Evolutionary conservation across 1,140 invertebrate species (phyloP), one percentile per base, ranked within the genome.

Genomic region (Megathymus violae): DNA sequence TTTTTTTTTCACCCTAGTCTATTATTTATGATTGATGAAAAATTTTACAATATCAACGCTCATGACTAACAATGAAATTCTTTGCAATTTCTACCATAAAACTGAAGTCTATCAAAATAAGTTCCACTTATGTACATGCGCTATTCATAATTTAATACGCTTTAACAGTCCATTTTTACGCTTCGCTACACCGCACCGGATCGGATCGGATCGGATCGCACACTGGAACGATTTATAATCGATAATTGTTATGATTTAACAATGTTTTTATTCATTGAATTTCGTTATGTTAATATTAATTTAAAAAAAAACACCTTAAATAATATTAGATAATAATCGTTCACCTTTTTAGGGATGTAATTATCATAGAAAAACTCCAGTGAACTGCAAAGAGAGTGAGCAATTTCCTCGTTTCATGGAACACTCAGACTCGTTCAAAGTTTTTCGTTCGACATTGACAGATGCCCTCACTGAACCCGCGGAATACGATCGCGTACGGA

Each of bases 141-240:
- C 27, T 31, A 31, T 31, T 31, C 27, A 31, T 7, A 31, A 31
- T 31, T 31, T 31, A 7, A 31, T 31, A 31, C 27, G 27, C 27
- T 31, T 31, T 31, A 31, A 31, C 1, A 31, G 4, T 22, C n/a
- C n/a, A 22, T 31, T 71, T 67, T 41, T 58, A 44, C 46, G 50
- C 44, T 61, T 64, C 69, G 50, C 22, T 62, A 50, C 56, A 62
- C 60, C 56, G 27, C 47, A 60, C 69, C n/a, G n/a, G n/a, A n/a
- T n/a, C 56, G 62, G 65, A 64, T 59, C 52, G 65, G 63, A 69
- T 59, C 2, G 19, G 19, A 22, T 22, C 19, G 19, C 27, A 9
- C 9, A 44, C 46, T 58, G 61, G 58, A 67, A 71, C 65, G 64
- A 71, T 67, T 64, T 54, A 41, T 59, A 71, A 67, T 71, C 69